Evolutionary conservation across 2,113 vertebrate species (phyloP).

Genomic region (Prolemur simus): DNA sequence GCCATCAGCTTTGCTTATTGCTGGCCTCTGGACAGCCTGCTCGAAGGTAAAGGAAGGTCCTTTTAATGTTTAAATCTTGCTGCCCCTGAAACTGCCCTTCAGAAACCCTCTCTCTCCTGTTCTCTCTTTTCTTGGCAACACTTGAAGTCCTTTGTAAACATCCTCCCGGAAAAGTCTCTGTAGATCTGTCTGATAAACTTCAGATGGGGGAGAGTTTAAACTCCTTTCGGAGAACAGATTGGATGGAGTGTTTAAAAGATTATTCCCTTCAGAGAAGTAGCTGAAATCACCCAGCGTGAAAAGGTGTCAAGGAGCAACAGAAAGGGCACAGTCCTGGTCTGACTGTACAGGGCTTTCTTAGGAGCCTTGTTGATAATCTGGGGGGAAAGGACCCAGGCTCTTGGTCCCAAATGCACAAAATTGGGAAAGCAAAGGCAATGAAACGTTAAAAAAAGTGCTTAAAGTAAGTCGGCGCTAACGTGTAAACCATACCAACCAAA

Average conservation of each 20-base stretch:
- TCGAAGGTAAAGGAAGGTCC: conserved; percentile 29
- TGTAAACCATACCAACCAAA: background rate
- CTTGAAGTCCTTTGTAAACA: conserved; percentile 68
- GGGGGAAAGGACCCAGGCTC: background rate
- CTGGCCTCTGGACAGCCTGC: background rate
- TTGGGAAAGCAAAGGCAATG: background rate
- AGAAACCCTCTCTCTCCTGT: conserved; percentile 53
- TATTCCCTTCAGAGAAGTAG: conserved; percentile 29
- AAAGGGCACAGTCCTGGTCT: background rate
- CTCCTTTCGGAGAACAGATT: conserved; percentile 28
- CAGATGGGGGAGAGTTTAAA: background rate
- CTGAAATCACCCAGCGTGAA: background rate
- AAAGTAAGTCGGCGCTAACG: background rate
- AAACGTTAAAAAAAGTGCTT: background rate
- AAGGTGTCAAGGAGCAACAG: background rate
- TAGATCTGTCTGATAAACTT: conserved; percentile 65
- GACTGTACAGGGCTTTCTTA: background rate
- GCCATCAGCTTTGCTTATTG: background rate
- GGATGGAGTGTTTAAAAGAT: conserved; percentile 31
- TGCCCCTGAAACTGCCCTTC: conserved; percentile 54
- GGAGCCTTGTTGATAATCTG: background rate
- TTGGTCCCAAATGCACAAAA: background rate
- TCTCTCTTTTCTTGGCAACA: conserved; percentile 51
- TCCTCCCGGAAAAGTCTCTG: conserved; percentile 59
- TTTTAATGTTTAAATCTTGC: conserved; percentile 54